A percentile compares a stretch with the other conserved stretches of the same genome.
Evolutionary conservation across 2,113 vertebrate genomes (phyloP).

Genomic region (Chloebia gouldiae): DNA sequence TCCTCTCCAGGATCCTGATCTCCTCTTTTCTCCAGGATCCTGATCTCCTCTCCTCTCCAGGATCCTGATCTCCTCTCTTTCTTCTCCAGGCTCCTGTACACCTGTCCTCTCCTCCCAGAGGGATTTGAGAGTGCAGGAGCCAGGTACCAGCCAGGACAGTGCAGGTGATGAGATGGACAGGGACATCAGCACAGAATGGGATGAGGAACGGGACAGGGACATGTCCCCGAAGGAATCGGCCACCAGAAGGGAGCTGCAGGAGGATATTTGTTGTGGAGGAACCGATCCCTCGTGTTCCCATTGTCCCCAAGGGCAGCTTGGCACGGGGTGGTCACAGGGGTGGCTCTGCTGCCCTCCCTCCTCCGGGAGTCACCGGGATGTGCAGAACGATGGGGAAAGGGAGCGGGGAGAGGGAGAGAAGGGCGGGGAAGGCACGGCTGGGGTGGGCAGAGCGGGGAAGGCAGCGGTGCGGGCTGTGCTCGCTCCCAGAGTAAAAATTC

Average conservation of each 20-base stretch:
- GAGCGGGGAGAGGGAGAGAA: neutral
- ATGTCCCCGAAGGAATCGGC: accelerated
- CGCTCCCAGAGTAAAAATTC: neutral
- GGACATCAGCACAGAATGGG: neutral
- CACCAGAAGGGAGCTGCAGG: neutral
- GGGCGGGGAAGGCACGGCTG: neutral
- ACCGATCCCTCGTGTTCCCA: accelerated
- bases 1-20: too few species aligned
- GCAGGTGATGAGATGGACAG: neutral
- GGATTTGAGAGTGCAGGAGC: neutral
- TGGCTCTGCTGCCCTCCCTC: neutral
- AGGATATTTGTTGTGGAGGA: neutral
- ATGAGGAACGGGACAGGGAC: neutral
- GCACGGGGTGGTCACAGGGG: neutral
- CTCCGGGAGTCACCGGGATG: neutral
- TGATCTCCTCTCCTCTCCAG: too few species aligned
- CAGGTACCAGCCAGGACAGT: accelerated
- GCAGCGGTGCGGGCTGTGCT: neutral
- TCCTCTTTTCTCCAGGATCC: too few species aligned
- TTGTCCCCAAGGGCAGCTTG: neutral
- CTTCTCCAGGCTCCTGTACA: neutral
- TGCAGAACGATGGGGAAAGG: neutral
- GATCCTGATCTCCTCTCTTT: neutral
- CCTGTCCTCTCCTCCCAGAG: neutral
- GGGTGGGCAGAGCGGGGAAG: neutral